Evolutionary conservation across 23 tunicate genomes (phyloP).

Genomic region (Clavelina lepadiformis): DNA sequence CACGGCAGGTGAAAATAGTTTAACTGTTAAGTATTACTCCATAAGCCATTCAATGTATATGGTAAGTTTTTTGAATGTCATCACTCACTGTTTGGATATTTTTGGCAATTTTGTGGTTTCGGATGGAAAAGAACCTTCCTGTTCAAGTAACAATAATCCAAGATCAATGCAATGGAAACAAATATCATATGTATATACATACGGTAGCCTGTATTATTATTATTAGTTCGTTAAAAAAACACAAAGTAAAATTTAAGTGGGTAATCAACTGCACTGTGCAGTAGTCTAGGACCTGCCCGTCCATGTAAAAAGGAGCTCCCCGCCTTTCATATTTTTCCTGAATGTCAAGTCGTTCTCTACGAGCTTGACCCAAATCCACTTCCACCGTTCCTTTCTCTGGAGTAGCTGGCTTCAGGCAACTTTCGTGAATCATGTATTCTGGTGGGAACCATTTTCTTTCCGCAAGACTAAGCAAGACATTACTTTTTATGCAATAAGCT

Average conservation of each 20-base stretch:
- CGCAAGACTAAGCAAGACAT: conserved; percentile 29
- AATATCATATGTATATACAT: no score
- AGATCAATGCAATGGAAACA: no score
- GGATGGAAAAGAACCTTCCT: no score
- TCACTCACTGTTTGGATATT: conserved; percentile 1
- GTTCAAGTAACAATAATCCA: no score
- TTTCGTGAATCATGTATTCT: conserved; percentile 76
- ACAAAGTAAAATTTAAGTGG: no score
- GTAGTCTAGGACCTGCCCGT: no score
- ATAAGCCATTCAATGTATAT: background rate
- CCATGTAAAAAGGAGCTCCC: conserved; percentile 65
- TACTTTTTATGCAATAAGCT: no score
- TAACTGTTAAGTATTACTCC: background rate
- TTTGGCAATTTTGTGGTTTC: no score
- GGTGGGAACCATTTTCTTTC: conserved; percentile 74
- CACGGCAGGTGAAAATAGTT: background rate
- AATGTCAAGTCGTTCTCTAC: conserved; percentile 32
- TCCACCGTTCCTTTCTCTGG: background rate
- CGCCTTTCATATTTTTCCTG: conserved; percentile 50
- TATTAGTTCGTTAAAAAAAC: no score
- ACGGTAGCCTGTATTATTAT: no score
- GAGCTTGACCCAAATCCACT: conserved; percentile 38
- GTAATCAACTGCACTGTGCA: no score
- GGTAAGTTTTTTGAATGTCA: background rate
- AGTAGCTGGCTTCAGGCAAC: background rate